phyloP scores from a whole-genome alignment of 2,113 vertebrate genomes.

The Syngnathus scovelli region DNA sequence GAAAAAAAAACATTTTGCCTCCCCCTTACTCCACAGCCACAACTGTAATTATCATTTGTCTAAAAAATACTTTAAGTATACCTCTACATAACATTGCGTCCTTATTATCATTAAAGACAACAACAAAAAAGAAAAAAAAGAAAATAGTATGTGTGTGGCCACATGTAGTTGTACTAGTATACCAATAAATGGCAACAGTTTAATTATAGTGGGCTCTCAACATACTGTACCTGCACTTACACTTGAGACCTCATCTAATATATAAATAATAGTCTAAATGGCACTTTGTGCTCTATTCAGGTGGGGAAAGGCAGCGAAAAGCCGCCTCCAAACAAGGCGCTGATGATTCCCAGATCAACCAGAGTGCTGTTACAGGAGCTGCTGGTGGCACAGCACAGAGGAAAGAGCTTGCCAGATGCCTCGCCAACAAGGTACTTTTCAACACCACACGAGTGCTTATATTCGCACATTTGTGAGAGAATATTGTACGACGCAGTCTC shows the following conservation, averaged over 20 bases:
- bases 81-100: too few species aligned
- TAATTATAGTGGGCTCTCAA: conserved; percentile 21
- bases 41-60: too few species aligned
- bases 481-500: not conserved
- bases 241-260: conserved; percentile 22
- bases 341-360: conserved; percentile 52
- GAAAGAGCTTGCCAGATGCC: conserved; percentile 78
- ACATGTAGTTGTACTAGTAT: too few species aligned
- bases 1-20: too few species aligned
- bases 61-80: too few species aligned
- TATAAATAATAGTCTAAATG: conserved; percentile 26
- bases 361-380: conserved; percentile 58
- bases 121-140: too few species aligned
- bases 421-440: conserved; percentile 83
- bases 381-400: conserved; percentile 68
- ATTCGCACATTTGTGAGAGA: not conserved
- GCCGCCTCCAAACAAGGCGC: conserved; percentile 73
- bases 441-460: conserved; percentile 13
- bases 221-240: conserved; percentile 1
- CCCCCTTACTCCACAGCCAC: too few species aligned
- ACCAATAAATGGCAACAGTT: not conserved
- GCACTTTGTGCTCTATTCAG: conserved; percentile 60
- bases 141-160: too few species aligned
- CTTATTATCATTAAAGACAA: too few species aligned
- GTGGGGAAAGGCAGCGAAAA: conserved; percentile 72